phyloP scores from a whole-genome alignment of 2,113 vertebrate genomes.

The Lepisosteus osseus region DNA sequence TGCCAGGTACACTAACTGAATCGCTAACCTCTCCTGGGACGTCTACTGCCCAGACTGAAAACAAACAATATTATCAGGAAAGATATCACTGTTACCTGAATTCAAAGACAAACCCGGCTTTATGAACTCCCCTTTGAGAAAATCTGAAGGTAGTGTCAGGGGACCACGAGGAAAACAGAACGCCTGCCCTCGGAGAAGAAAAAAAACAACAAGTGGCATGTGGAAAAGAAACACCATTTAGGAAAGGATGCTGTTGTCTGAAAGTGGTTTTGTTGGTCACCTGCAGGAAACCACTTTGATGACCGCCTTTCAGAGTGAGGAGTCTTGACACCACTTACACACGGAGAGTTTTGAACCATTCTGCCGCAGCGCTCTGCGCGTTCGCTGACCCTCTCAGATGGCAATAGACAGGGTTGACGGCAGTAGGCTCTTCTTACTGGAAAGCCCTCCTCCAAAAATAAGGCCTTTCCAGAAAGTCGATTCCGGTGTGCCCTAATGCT shows the following conservation, averaged over 20 bases:
- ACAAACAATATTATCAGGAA: constrained; percentile 47
- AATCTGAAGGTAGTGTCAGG: constrained; percentile 40
- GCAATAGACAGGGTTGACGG: neutral
- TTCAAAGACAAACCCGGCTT: constrained; percentile 34
- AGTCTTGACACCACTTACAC: neutral
- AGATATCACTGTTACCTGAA: constrained; percentile 25
- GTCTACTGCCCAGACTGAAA: constrained; percentile 37
- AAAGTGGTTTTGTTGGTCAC: neutral
- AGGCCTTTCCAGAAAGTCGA: neutral
- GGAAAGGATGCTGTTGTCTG: neutral
- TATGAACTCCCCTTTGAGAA: constrained; percentile 44
- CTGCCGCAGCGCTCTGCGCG: neutral
- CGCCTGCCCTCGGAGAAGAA: neutral
- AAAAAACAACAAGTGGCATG: neutral
- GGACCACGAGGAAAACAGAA: constrained; percentile 22
- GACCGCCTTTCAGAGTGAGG: neutral
- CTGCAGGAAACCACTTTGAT: neutral
- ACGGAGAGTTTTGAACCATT: neutral
- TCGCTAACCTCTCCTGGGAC: constrained; percentile 33
- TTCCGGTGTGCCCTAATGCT: neutral
- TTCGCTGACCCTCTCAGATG: neutral
- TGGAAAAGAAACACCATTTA: neutral
- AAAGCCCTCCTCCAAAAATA: neutral
- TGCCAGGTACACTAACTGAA: constrained; percentile 39
- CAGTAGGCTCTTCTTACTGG: neutral